phyloP scores from a whole-genome alignment of 2,888 invertebrate genomes.

The Koerneria pararmatus region DNA sequence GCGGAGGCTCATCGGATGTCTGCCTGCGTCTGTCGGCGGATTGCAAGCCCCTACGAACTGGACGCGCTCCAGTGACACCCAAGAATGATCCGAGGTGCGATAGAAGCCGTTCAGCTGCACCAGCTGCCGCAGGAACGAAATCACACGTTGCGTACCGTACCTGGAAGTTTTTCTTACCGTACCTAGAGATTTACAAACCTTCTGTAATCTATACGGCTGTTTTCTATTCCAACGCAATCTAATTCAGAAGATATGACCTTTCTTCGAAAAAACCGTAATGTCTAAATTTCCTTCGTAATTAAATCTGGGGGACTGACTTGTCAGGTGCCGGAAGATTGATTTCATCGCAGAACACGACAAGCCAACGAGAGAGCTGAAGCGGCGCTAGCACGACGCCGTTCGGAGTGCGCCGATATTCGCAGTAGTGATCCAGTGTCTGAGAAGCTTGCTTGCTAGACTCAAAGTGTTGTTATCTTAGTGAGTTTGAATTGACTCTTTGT shows the following conservation, averaged over 20 bases:
- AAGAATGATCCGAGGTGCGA: constrained; percentile 85
- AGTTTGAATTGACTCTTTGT: too few species aligned
- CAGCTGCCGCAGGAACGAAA: constrained; percentile 92
- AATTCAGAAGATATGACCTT: too few species aligned
- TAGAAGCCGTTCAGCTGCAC: constrained; percentile 75
- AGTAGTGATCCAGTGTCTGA: constrained; percentile 23
- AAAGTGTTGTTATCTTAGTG: too few species aligned
- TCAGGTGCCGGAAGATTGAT: constrained; percentile 99
- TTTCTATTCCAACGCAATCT: not conserved
- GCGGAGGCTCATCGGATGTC: constrained; percentile 62
- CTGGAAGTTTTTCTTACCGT: too few species aligned
- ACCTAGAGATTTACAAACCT: constrained; percentile 6
- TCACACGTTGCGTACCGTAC: constrained; percentile 81
- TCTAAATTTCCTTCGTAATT: too few species aligned
- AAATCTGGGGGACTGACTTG: too few species aligned
- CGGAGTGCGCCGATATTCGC: constrained; percentile 73
- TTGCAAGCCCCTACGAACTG: constrained; percentile 99
- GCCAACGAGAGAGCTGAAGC: constrained; percentile 78
- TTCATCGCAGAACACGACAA: constrained; percentile 98
- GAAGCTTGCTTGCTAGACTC: too few species aligned
- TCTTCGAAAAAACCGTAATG: too few species aligned
- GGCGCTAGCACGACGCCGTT: constrained; percentile 94
- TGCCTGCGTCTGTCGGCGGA: constrained; percentile 97
- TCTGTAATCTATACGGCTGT: not conserved
- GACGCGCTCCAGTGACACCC: constrained; percentile 93